Percentiles rank a stretch among this genome's conserved stretches.
Evolutionary conservation across 2,797 vertebrate genomes (phyloP).

Genomic region (Emys orbicularis): DNA sequence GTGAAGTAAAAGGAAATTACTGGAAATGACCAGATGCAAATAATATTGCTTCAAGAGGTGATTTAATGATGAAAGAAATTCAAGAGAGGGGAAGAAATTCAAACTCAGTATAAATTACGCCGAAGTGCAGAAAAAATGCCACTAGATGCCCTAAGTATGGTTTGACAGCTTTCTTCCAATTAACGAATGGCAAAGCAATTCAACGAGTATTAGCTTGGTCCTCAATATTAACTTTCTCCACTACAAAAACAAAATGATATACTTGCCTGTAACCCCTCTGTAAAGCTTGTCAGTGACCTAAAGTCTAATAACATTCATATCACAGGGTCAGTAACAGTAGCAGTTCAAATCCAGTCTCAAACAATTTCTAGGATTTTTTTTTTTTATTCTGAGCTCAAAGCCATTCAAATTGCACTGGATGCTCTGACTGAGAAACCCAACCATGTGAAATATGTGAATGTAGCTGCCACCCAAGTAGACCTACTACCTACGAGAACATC

Average conservation of each 20-base stretch:
- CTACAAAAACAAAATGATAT: background rate
- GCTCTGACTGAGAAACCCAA: background rate
- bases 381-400: background rate
- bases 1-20: background rate
- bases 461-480: too few relatives aligned
- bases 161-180: background rate
- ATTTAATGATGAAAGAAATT: background rate
- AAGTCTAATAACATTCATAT: background rate
- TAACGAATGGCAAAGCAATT: background rate
- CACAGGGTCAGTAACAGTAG: background rate
- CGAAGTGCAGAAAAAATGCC: background rate
- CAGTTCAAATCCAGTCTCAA: background rate
- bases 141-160: background rate
- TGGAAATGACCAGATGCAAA: background rate
- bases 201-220: background rate
- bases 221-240: background rate
- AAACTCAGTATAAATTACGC: background rate
- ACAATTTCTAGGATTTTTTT: background rate
- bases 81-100: background rate
- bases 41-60: background rate
- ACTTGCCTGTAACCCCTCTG: background rate
- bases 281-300: background rate
- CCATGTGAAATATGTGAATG: background rate
- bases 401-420: background rate
- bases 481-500: background rate